A percentile compares a stretch with the other conserved stretches of the same genome.
These are phyloP conservation scores for Colaptes auratus DNA, from an alignment of 2,113 vertebrate species.

Conservation along the genomic window DNA sequence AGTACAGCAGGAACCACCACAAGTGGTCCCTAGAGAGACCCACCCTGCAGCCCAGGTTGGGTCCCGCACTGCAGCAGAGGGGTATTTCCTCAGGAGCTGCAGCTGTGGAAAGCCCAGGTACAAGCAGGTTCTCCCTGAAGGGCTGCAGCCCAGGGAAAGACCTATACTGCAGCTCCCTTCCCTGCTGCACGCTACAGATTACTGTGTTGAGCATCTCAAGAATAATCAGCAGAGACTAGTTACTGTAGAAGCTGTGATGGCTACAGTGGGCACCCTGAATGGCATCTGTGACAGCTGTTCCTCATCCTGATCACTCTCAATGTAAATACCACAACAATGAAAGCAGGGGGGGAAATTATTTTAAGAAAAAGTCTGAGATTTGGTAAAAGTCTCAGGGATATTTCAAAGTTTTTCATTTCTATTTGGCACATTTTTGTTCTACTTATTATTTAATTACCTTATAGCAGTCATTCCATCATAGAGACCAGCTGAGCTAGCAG, in stretches of 20 bases:
- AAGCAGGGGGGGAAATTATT: neutral
- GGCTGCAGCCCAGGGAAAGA: neutral
- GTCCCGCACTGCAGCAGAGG: neutral
- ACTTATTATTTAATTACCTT: neutral
- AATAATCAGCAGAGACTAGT: neutral
- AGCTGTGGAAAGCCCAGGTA: fast-evolving
- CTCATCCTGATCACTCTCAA: neutral
- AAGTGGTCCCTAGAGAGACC: neutral
- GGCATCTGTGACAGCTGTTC: neutral
- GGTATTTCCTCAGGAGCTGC: neutral
- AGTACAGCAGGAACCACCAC: neutral
- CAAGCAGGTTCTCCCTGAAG: neutral
- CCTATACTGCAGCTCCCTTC: neutral
- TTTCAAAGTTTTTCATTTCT: neutral
- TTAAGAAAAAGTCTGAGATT: neutral
- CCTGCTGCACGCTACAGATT: neutral
- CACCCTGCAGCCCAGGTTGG: neutral
- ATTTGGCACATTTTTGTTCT: neutral
- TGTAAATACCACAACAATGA: neutral
- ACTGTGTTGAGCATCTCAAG: neutral
- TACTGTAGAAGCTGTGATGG: fast-evolving
- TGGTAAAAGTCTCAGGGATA: neutral
- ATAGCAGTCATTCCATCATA: neutral
- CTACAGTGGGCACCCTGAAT: no score
- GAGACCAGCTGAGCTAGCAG: neutral